A percentile compares a stretch with the other conserved stretches of the same genome.
Conservation (phyloP, 92 coral and sea anemone species). For the Zoanthus sociatus region DNA sequence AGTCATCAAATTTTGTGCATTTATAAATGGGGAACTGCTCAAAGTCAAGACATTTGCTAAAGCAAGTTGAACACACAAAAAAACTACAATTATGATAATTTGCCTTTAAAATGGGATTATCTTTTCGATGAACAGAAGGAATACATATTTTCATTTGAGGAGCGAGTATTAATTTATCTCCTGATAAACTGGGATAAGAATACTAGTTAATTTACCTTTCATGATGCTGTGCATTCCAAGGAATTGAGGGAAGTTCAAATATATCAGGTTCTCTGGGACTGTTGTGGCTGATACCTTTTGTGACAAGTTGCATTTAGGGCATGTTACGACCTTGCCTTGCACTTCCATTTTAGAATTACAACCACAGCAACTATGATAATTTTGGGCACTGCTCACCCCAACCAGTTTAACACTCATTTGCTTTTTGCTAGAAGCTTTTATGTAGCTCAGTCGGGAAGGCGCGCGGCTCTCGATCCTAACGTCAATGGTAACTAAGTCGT, state of each 20-base stretch:
- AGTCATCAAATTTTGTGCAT: no score
- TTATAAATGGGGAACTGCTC: no score
- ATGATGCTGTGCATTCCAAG: constrained; percentile 19
- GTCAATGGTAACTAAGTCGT: no score
- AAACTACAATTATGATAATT: no score
- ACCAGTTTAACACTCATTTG: constrained; percentile 1
- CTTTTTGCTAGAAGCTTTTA: not conserved
- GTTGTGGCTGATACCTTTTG: constrained; percentile 18
- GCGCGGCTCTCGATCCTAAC: no score
- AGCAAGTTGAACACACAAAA: no score
- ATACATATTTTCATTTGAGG: not conserved
- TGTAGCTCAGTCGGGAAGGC: no score
- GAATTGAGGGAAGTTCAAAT: constrained; percentile 85
- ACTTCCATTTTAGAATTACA: constrained; percentile 3
- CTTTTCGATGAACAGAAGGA: not conserved
- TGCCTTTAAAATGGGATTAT: no score
- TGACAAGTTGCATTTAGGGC: constrained; percentile 5
- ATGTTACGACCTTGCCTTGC: constrained; percentile 9
- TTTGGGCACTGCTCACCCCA: constrained; percentile 7
- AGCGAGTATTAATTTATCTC: not conserved
- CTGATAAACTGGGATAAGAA: not conserved
- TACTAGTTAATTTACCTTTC: constrained; percentile 47
- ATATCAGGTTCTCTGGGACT: constrained; percentile 88
- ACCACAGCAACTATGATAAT: constrained; percentile 7
- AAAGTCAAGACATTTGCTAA: no score